Percentiles rank a stretch among this genome's conserved stretches.
Conservation (phyloP, 1,140 invertebrate genomes). For the Hylaeus anthracinus region DNA sequence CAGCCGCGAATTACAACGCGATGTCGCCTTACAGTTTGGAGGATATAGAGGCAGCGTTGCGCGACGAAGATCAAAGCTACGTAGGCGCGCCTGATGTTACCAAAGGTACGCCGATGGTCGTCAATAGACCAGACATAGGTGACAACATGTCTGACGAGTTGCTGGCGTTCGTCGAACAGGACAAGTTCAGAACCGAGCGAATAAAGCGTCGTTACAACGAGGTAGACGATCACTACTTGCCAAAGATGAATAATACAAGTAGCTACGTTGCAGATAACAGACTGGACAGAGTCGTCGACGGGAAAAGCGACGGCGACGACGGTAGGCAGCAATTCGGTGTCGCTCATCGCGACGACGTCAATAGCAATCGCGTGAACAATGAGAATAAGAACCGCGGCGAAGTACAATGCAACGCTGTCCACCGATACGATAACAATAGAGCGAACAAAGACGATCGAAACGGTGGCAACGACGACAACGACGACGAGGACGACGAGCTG, state of each 20-base stretch:
- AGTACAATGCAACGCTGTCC: background rate
- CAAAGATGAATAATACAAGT: background rate
- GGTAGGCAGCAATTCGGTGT: background rate
- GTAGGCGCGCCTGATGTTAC: constrained; percentile 86
- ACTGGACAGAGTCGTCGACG: background rate
- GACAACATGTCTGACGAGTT: constrained; percentile 86
- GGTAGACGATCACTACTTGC: constrained; percentile 63
- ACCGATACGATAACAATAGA: background rate
- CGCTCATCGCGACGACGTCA: constrained; percentile 3
- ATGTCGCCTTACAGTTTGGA: constrained; percentile 85
- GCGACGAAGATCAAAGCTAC: constrained; percentile 78
- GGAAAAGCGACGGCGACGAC: background rate
- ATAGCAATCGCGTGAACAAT: constrained; percentile 9
- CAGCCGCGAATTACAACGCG: constrained; percentile 76
- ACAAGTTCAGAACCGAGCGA: constrained; percentile 89
- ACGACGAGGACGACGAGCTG: constrained; percentile 88
- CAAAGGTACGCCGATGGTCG: constrained; percentile 84
- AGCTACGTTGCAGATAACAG: background rate
- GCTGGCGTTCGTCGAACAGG: constrained; percentile 91
- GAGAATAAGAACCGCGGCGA: background rate
- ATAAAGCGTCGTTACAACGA: constrained; percentile 87
- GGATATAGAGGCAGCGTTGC: constrained; percentile 84
- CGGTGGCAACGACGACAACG: constrained; percentile 18
- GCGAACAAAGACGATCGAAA: constrained; percentile 25
- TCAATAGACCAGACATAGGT: constrained; percentile 71